Evolutionary conservation across 2,113 vertebrate species (phyloP).

Genomic region (Neolamprologus modestus): DNA sequence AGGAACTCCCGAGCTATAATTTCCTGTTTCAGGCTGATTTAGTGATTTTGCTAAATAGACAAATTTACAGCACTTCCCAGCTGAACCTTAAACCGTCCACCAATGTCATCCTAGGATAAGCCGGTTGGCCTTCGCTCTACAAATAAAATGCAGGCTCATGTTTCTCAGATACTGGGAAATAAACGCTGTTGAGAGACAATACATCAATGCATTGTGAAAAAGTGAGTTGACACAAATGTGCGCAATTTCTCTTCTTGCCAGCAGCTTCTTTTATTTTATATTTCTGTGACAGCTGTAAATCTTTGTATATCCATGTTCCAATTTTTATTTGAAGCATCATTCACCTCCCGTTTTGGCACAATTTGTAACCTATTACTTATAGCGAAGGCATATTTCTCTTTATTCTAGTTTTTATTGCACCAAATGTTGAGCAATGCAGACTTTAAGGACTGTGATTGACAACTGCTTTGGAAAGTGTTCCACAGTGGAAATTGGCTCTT

Average conservation of each 20-base stretch:
- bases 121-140: neutral
- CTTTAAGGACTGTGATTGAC: neutral
- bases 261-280: neutral
- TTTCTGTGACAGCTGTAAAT: neutral
- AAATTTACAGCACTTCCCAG: slow-evolving; percentile 32
- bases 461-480: neutral
- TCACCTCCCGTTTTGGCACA: neutral
- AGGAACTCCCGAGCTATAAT: neutral
- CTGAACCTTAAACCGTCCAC: neutral
- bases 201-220: slow-evolving; percentile 18
- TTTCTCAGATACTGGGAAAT: slow-evolving; percentile 3
- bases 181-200: neutral
- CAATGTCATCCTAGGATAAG: slow-evolving; percentile 22
- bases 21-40: slow-evolving; percentile 14
- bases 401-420: neutral
- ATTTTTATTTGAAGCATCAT: neutral
- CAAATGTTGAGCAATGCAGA: neutral
- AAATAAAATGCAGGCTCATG: slow-evolving; percentile 1
- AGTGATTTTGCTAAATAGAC: slow-evolving; percentile 32
- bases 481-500: neutral
- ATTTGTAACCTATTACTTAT: neutral
- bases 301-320: neutral
- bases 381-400: neutral
- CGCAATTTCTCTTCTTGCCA: neutral
- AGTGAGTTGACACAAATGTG: neutral